These are phyloP conservation scores for Ivindomyrus marchei DNA, from an alignment of 2,113 vertebrate genomes.

Conservation along the genomic window DNA sequence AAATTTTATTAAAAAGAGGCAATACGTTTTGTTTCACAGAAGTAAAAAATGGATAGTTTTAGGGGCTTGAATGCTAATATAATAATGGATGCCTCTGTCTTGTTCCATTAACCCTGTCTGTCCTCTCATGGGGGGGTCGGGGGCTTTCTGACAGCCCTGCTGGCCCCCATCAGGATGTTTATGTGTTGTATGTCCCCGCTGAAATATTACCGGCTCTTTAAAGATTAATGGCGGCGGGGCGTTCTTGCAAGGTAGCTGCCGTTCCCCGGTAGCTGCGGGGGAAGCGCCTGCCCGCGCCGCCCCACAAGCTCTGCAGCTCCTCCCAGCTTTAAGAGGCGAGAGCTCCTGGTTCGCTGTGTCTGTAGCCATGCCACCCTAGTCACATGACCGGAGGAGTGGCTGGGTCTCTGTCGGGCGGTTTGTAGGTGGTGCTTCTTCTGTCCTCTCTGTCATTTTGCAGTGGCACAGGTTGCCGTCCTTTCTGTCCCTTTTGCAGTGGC, in stretches of 20 bases:
- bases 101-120: conserved; percentile 40
- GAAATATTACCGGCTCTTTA: conserved; percentile 5
- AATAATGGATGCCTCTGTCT: conserved; percentile 48
- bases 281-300: neutral
- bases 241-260: neutral
- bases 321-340: neutral
- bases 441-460: neutral
- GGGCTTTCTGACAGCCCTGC: neutral
- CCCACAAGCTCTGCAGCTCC: neutral
- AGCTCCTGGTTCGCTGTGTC: neutral
- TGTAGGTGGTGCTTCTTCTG: neutral
- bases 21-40: conserved; percentile 13
- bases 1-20: neutral
- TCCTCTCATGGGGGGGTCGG: neutral
- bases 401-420: neutral
- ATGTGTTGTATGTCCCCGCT: neutral
- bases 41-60: conserved; percentile 25
- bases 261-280: neutral
- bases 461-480: no score
- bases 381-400: neutral
- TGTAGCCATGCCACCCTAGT: neutral
- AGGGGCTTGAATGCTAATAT: conserved; percentile 49
- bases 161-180: neutral
- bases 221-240: neutral
- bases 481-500: no score